phyloP scores from a whole-genome alignment of 2,888 invertebrate genomes.

The Amphipoea lucens region DNA sequence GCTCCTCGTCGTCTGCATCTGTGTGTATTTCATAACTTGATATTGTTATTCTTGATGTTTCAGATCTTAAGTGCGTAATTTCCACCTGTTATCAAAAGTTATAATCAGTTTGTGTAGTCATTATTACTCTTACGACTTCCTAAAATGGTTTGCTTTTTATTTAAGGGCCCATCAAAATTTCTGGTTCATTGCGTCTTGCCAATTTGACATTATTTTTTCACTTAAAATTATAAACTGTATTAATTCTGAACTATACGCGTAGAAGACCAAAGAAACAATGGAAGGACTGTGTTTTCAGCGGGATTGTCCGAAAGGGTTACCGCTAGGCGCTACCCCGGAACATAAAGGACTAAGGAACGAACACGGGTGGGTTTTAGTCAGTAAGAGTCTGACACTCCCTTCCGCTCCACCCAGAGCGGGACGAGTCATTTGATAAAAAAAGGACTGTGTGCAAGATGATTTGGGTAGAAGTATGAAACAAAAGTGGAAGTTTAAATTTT shows the following conservation, averaged over 20 bases:
- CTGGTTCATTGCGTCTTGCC: neutral
- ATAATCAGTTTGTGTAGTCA: slow-evolving; percentile 25
- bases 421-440: no score
- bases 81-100: slow-evolving; percentile 80
- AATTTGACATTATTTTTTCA: no score
- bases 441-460: neutral
- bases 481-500: neutral
- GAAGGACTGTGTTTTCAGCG: no score
- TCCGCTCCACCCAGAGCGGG: no score
- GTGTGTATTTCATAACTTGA: slow-evolving; percentile 84
- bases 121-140: neutral
- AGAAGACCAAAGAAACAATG: neutral
- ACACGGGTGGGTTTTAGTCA: no score
- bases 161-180: neutral
- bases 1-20: slow-evolving; percentile 66
- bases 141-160: neutral
- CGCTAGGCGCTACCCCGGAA: no score
- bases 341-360: no score
- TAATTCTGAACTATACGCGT: neutral
- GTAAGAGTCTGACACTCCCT: no score
- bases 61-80: slow-evolving; percentile 82
- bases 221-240: no score
- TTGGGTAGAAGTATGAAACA: neutral
- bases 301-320: no score
- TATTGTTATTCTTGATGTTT: slow-evolving; percentile 83